Percentiles rank a stretch among this genome's conserved stretches.
Conservation (phyloP, 2,113 vertebrate species). For the Hippoglossus stenolepis region DNA sequence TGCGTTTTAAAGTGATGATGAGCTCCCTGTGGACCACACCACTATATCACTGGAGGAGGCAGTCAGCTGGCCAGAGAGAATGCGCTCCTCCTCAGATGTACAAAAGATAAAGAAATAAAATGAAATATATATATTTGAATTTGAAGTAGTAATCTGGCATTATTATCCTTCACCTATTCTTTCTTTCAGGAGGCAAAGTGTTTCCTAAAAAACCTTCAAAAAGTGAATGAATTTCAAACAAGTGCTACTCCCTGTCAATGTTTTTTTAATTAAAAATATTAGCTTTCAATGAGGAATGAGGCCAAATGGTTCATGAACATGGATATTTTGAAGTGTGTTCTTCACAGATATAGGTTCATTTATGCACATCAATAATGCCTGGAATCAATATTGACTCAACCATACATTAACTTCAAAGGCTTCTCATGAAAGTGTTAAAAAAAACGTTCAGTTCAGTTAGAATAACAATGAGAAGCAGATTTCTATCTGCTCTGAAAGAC, state of each 20-base stretch:
- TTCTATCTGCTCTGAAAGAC: background rate
- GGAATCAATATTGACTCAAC: slow-evolving; percentile 13
- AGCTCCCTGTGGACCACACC: slow-evolving; percentile 73
- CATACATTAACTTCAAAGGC: background rate
- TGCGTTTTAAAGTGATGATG: slow-evolving; percentile 79
- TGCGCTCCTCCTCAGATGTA: background rate
- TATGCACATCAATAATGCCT: slow-evolving; percentile 6
- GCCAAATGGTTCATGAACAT: slow-evolving; percentile 3
- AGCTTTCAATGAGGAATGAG: background rate
- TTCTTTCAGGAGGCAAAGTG: background rate
- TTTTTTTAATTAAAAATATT: background rate
- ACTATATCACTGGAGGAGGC: slow-evolving; percentile 44
- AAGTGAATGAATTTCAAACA: background rate
- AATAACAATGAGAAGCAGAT: background rate
- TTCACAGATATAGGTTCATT: background rate
- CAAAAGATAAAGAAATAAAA: background rate
- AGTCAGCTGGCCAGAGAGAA: slow-evolving; percentile 42
- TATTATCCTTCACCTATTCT: background rate
- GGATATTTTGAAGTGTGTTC: background rate
- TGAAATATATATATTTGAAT: background rate
- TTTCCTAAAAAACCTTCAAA: background rate
- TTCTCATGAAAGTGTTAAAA: slow-evolving; percentile 17
- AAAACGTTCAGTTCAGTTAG: background rate
- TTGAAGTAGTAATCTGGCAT: background rate
- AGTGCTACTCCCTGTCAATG: background rate